Evolutionary conservation across 2,888 invertebrate species (phyloP).

Genomic region (Lasioglossum zephyrum): DNA sequence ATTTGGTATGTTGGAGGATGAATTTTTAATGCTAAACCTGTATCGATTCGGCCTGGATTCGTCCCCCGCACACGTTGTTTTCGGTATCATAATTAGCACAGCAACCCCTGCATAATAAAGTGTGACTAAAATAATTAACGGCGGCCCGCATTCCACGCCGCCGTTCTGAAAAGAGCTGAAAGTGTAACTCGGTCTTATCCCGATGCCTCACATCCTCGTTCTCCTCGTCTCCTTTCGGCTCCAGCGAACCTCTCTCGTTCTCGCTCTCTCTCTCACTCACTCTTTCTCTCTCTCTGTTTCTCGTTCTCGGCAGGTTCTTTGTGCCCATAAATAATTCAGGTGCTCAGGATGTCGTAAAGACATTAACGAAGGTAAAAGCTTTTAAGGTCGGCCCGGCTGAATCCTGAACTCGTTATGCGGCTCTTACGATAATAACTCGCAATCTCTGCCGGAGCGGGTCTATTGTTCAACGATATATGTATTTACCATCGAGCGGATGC

Average conservation of each 20-base stretch:
- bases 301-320: constrained; percentile 62
- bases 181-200: constrained; percentile 68
- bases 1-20: no score
- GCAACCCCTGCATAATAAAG: constrained; percentile 58
- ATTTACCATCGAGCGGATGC: constrained; percentile 31
- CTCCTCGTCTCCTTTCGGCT: constrained; percentile 18
- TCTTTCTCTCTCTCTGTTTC: constrained; percentile 33
- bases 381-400: constrained; percentile 62
- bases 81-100: constrained; percentile 55
- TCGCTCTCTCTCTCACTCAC: constrained; percentile 36
- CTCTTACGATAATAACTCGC: constrained; percentile 69
- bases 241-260: neutral
- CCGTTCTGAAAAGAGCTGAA: constrained; percentile 60
- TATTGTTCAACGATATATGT: constrained; percentile 60
- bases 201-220: constrained; percentile 31
- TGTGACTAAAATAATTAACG: constrained; percentile 66
- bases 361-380: constrained; percentile 72
- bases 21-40: no score
- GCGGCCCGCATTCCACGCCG: constrained; percentile 46
- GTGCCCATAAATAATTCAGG: constrained; percentile 76
- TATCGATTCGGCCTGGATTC: no score
- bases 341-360: constrained; percentile 68
- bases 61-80: neutral
- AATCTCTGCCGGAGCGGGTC: constrained; percentile 53
- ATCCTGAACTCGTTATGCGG: constrained; percentile 69